Evolutionary conservation across 2,888 invertebrate species (phyloP), one percentile per base, ranked within the genome.

Genomic region (Melipona beecheii): DNA sequence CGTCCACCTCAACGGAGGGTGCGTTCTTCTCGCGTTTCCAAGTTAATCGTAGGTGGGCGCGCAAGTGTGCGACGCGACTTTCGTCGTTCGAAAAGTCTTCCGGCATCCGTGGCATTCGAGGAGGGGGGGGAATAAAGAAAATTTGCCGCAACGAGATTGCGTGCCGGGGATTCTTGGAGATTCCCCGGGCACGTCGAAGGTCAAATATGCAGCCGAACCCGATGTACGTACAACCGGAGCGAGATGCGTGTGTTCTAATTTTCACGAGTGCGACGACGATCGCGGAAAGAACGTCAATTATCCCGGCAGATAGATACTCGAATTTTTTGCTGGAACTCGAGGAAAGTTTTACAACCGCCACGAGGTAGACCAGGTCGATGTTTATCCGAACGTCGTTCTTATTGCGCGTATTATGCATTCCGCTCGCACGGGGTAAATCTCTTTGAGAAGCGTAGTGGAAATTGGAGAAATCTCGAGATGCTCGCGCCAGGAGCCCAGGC

Each of bases 391-490:
- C 84, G 86, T 86, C 88, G 65, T 79, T 85, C 81, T 86, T 86
- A 88, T 88, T 78, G 86, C 82, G 79, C 76, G 13, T 69, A 88
- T 87, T 88, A 88, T 85, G 86, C 86, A 88, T 88, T 88, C 87
- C 83, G 66, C 65, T 79, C 85, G 86, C 88, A 75, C 77, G 65
- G 64, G 81, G 86, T 85, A 88, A 88, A 88, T 88, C 88, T 85
- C 88, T 88, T 86, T 84, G 86, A 85, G 88, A 88, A 85, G 78
- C 88, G 81, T 68, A 64, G 65, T 84, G 86, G 86, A 88, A 88
- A 88, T 88, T 88, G 88, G 85, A 88, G 86, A 88, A 88, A 88
- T 88, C 87, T 84, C 82, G 68, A 56, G 71, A 54, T 49, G 78
- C 78, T 70, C 70, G 64, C 27, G 2, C n/a, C 60, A 21, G 78